These are phyloP conservation scores for Montipora efflorescens DNA, from an alignment of 64 coral and sea anemone genomes.

Conservation along the genomic window DNA sequence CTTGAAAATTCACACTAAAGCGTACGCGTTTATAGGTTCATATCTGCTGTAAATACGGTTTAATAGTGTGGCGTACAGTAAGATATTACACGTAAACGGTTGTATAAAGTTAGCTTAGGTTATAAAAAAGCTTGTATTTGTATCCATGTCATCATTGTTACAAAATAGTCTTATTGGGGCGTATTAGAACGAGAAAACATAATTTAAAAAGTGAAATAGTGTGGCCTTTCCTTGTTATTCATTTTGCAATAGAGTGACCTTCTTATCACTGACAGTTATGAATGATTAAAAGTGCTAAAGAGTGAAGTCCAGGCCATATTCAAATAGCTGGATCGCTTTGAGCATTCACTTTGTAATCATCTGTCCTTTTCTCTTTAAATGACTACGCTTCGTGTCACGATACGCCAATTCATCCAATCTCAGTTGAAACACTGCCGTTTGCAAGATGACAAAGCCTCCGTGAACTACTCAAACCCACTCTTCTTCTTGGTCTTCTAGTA, in stretches of 20 bases:
- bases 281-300: neutral
- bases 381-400: neutral
- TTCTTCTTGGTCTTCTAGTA: conserved; percentile 15
- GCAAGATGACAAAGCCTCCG: too few species aligned
- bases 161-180: too few species aligned
- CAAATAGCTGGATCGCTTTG: neutral
- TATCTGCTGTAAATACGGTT: too few species aligned
- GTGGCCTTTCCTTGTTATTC: neutral
- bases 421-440: too few species aligned
- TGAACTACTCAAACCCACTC: conserved; percentile 18
- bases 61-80: too few species aligned
- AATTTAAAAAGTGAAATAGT: neutral
- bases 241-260: neutral
- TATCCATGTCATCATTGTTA: too few species aligned
- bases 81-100: too few species aligned
- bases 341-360: neutral
- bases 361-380: too few species aligned
- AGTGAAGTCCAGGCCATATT: neutral
- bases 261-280: neutral
- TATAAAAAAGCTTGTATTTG: too few species aligned
- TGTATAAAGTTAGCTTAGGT: too few species aligned
- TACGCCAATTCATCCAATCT: neutral
- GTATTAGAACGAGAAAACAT: neutral
- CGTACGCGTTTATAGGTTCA: too few species aligned
- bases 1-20: too few species aligned